phyloP scores from a whole-genome alignment of 2,113 vertebrate genomes.

The Laticauda laticaudata region DNA sequence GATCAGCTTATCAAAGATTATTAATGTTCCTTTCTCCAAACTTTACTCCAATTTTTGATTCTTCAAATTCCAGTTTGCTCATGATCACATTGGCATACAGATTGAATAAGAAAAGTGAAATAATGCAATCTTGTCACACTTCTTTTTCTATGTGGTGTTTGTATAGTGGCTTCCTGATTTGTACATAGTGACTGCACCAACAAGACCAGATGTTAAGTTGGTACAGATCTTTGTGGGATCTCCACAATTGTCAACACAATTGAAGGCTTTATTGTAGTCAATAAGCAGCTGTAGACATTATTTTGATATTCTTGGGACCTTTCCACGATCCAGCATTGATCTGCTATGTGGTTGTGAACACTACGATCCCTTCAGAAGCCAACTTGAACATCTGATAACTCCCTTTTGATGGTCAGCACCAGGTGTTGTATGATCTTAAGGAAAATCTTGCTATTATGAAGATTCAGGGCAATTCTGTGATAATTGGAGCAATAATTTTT shows the following conservation, averaged over 20 bases:
- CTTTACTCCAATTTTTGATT: background rate
- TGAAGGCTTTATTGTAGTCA: background rate
- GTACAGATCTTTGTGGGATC: background rate
- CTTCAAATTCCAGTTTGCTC: background rate
- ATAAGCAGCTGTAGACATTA: background rate
- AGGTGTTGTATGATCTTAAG: background rate
- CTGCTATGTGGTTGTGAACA: background rate
- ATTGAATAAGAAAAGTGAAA: background rate
- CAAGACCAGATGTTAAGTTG: background rate
- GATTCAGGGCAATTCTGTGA: background rate
- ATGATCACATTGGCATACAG: background rate
- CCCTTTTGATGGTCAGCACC: background rate
- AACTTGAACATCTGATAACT: background rate
- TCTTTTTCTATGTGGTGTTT: background rate
- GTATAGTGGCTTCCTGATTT: background rate
- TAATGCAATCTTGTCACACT: background rate
- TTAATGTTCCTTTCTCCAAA: background rate
- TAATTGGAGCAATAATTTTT: background rate
- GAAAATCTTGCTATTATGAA: background rate
- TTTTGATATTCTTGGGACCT: background rate
- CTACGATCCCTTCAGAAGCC: background rate
- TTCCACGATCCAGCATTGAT: background rate
- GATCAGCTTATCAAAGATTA: background rate
- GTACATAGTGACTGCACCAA: background rate
- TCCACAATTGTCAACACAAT: background rate